These are phyloP conservation scores for Dysdera silvatica DNA, from an alignment of 1,140 invertebrate genomes.

Conservation along the genomic window DNA sequence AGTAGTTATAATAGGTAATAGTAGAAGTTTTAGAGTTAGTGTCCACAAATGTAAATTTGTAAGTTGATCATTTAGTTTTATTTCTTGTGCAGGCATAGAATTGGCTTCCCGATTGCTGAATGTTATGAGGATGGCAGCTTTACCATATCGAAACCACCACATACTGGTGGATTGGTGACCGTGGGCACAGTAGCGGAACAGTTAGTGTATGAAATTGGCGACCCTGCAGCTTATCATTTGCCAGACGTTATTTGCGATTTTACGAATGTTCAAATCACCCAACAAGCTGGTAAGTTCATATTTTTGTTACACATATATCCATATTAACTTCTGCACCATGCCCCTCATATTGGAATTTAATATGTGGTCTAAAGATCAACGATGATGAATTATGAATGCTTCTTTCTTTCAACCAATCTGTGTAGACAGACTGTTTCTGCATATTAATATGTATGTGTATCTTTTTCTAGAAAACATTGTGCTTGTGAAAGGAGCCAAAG, in stretches of 20 bases:
- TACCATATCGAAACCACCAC: conserved; percentile 47
- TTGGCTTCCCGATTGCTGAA: conserved; percentile 51
- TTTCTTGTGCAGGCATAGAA: conserved; percentile 38
- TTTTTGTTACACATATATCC: background rate
- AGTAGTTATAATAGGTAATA: no score
- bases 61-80: background rate
- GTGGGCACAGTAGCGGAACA: conserved; percentile 48
- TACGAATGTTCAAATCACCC: conserved; percentile 43
- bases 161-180: conserved; percentile 48
- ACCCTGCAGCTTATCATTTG: conserved; percentile 47
- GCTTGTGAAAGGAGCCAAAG: conserved; percentile 46
- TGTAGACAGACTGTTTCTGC: no score
- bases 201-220: conserved; percentile 50
- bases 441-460: no score
- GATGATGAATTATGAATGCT: background rate
- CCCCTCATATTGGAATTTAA: no score
- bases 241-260: conserved; percentile 53
- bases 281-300: conserved; percentile 37
- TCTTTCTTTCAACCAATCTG: no score
- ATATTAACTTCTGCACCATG: background rate
- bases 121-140: conserved; percentile 44
- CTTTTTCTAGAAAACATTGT: conserved; percentile 38
- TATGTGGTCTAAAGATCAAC: background rate
- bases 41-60: no score
- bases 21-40: no score